phyloP scores from a whole-genome alignment of 2,113 vertebrate genomes.

The Rhinolophus ferrumequinum region DNA sequence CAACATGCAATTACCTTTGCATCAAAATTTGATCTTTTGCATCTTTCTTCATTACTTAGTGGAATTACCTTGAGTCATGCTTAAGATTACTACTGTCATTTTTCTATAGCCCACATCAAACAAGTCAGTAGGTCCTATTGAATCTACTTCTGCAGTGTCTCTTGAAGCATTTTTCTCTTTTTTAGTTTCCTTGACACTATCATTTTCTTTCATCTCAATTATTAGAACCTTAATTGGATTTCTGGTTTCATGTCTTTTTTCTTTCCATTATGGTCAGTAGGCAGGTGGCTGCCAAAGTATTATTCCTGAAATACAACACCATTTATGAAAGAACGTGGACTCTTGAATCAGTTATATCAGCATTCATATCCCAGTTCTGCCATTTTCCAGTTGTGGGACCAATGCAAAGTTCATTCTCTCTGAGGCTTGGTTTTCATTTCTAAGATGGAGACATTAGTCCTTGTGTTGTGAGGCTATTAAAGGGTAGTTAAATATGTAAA shows the following conservation, averaged over 20 bases:
- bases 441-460: neutral
- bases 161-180: neutral
- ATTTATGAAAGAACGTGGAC: neutral
- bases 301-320: neutral
- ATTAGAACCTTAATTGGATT: neutral
- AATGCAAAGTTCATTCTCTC: neutral
- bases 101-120: neutral
- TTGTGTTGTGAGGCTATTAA: neutral
- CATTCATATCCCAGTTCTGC: neutral
- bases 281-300: neutral
- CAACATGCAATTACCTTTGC: neutral
- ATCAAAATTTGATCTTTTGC: neutral
- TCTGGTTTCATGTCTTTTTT: neutral
- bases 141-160: neutral
- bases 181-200: neutral
- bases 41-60: neutral
- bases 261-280: neutral
- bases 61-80: neutral
- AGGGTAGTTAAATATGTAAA: neutral
- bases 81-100: neutral
- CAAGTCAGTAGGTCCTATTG: neutral
- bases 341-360: neutral
- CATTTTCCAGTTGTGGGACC: neutral
- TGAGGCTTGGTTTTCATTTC: neutral
- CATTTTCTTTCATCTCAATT: neutral